phyloP scores from a whole-genome alignment of 2,888 invertebrate species.

The Yponomeuta evonymella region DNA sequence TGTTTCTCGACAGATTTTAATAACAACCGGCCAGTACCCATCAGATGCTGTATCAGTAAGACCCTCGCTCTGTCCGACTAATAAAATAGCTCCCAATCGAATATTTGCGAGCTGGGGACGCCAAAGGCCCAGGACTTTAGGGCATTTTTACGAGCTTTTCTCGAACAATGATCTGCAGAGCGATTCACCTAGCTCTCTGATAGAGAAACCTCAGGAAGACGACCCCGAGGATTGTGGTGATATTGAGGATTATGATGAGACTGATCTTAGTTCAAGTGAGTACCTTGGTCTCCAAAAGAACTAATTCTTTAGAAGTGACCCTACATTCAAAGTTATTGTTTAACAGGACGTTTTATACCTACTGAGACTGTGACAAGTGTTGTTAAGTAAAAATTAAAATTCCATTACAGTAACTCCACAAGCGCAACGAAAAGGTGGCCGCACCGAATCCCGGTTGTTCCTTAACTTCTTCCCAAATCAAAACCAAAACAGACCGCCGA shows the following conservation, averaged over 20 bases:
- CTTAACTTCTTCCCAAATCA: conserved; percentile 20
- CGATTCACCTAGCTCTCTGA: conserved; percentile 35
- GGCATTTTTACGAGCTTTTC: conserved; percentile 40
- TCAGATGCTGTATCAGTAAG: conserved; percentile 45
- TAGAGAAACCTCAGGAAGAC: conserved; percentile 54
- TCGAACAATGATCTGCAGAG: conserved; percentile 31
- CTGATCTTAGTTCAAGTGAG: conserved; percentile 60
- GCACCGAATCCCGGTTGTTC: conserved; percentile 24
- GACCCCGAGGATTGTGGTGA: conserved; percentile 60
- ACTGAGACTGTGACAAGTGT: too few species aligned
- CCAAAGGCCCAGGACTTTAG: conserved; percentile 43
- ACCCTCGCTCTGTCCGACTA: conserved; percentile 57
- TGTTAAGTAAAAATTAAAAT: not conserved
- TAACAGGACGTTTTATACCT: too few species aligned
- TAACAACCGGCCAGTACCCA: not conserved
- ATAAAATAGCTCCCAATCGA: conserved; percentile 62
- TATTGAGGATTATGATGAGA: conserved; percentile 67
- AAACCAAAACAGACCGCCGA: conserved; percentile 9
- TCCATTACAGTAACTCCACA: conserved; percentile 36
- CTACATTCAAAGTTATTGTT: too few species aligned
- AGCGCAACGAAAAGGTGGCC: conserved; percentile 10
- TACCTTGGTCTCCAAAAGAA: conserved; percentile 17
- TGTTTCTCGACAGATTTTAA: not conserved
- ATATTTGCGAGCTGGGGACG: conserved; percentile 33
- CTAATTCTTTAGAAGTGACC: not conserved